Evolutionary conservation across 2,797 vertebrate genomes (phyloP).

Genomic region (Hippocampus kuda): DNA sequence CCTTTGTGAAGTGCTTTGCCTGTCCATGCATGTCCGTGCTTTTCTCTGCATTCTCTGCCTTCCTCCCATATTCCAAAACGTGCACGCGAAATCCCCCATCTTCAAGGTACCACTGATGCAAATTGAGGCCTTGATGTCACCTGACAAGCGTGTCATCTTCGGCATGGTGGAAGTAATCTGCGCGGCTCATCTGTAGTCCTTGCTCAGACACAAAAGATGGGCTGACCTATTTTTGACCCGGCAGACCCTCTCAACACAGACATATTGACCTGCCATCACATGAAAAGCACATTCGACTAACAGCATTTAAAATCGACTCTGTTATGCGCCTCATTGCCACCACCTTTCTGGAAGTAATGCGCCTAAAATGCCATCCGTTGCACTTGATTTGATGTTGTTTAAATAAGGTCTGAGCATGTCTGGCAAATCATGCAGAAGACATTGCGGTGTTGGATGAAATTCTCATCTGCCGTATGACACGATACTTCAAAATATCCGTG

Average conservation of each 20-base stretch:
- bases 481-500: slow-evolving; percentile 7
- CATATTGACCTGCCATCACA: slow-evolving; percentile 16
- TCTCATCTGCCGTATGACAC: slow-evolving; percentile 23
- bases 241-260: slow-evolving; percentile 6
- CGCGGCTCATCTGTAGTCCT: slow-evolving; percentile 2
- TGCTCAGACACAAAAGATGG: slow-evolving; percentile 2
- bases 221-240: slow-evolving; percentile 17
- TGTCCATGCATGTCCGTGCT: too few species aligned
- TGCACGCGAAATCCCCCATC: background rate
- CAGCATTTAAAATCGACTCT: slow-evolving; percentile 16
- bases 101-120: background rate
- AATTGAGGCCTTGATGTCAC: background rate
- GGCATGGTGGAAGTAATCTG: slow-evolving; percentile 3
- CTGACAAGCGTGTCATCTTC: background rate
- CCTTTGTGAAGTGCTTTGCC: too few species aligned
- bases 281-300: slow-evolving; percentile 20
- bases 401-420: slow-evolving; percentile 8
- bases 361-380: slow-evolving; percentile 1
- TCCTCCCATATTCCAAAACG: background rate
- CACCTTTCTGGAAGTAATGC: slow-evolving; percentile 5
- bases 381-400: slow-evolving; percentile 7
- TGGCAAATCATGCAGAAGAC: background rate
- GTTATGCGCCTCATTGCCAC: slow-evolving; percentile 6
- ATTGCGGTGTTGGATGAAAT: slow-evolving; percentile 8
- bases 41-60: too few species aligned